A percentile compares a stretch with the other conserved stretches of the same genome.
phyloP scores from a whole-genome alignment of 2,888 invertebrate species.

The Eupsilia transversa region DNA sequence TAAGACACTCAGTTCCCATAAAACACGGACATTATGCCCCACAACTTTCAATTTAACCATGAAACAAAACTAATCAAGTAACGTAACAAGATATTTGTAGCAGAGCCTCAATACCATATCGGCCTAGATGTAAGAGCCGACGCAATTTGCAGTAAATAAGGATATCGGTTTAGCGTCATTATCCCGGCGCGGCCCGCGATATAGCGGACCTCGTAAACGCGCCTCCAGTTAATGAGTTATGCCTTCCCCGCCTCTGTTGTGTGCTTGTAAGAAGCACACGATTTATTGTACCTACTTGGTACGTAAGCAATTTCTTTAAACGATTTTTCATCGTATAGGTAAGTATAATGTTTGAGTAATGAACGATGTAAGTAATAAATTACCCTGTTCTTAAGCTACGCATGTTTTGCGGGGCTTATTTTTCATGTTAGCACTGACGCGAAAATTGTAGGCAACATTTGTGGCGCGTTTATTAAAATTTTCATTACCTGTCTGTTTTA shows the following conservation, averaged over 20 bases:
- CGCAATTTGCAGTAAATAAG: conserved; percentile 90
- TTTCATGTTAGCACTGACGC: conserved; percentile 57
- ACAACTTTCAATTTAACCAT: conserved; percentile 63
- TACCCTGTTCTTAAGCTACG: conserved; percentile 63
- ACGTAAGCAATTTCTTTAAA: conserved; percentile 75
- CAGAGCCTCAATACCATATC: conserved; percentile 62
- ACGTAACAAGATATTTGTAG: conserved; percentile 70
- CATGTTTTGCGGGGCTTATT: conserved; percentile 59
- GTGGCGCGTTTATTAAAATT: conserved; percentile 52
- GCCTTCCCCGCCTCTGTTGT: conserved; percentile 67
- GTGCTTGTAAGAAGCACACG: conserved; percentile 71
- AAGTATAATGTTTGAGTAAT: conserved; percentile 68
- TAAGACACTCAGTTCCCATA: conserved; percentile 36
- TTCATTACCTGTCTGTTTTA: conserved; percentile 55
- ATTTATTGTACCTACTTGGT: conserved; percentile 74
- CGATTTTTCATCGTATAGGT: conserved; percentile 72
- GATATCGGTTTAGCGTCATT: conserved; percentile 89
- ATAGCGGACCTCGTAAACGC: conserved; percentile 78
- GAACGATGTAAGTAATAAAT: conserved; percentile 69
- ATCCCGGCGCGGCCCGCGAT: conserved; percentile 77
- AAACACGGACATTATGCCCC: conserved; percentile 54
- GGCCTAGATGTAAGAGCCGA: conserved; percentile 73
- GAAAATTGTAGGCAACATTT: conserved; percentile 57
- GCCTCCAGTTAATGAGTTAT: conserved; percentile 75
- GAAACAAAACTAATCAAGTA: conserved; percentile 72